Evolutionary conservation across 2,888 invertebrate genomes (phyloP).

Genomic region (Catotricha subobsoleta): DNA sequence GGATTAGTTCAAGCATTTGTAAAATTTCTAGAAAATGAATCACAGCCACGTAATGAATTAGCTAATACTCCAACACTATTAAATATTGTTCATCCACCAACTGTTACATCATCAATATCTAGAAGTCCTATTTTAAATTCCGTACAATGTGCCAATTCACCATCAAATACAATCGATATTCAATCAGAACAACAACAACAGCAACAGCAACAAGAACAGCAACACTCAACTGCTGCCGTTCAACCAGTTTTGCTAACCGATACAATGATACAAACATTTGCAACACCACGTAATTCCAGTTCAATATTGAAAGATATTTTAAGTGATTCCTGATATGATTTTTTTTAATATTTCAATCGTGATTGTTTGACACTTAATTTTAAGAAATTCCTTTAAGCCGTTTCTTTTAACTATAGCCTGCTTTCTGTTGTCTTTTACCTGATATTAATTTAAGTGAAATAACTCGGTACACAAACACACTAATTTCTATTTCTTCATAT

Average conservation of each 20-base stretch:
- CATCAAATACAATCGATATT: not conserved
- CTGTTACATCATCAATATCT: not conserved
- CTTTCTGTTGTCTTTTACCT: no score
- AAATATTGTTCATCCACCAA: conserved; percentile 13
- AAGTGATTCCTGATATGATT: conserved; percentile 21
- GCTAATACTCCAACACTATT: conserved; percentile 22
- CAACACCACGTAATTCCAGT: conserved; percentile 27
- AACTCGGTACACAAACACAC: no score
- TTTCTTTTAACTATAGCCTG: no score
- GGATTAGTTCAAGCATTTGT: conserved; percentile 29
- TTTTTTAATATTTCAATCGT: not conserved
- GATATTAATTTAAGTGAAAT: no score
- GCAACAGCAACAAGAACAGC: conserved; percentile 1
- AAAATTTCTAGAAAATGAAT: conserved; percentile 28
- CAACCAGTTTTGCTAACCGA: conserved; percentile 23
- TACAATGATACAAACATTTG: conserved; percentile 21
- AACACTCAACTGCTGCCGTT: conserved; percentile 6
- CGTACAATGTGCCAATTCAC: not conserved
- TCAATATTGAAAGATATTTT: conserved; percentile 30
- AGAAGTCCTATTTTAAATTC: not conserved
- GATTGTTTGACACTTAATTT: no score
- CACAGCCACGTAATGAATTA: conserved; percentile 21
- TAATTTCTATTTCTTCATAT: no score
- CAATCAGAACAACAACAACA: no score
- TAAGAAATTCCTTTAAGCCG: no score